Conservation (phyloP, 2,797 vertebrate species). For the Xiphophorus birchmanni region DNA sequence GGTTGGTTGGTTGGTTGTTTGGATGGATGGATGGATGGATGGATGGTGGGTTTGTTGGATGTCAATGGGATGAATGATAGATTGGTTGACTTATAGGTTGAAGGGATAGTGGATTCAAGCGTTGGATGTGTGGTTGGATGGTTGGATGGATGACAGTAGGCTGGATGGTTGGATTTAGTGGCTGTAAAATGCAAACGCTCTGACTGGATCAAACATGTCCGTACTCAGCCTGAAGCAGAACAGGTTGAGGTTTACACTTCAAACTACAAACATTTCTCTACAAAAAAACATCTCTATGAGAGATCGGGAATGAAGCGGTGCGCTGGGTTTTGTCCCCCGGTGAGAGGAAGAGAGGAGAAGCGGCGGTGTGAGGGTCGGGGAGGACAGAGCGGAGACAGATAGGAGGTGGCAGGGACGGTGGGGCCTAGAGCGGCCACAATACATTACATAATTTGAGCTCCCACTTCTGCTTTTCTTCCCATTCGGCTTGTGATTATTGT, state of each 20-base stretch:
- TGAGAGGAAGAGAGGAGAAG: constrained; percentile 6
- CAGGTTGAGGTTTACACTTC: neutral
- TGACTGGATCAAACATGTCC: neutral
- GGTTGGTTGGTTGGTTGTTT: too few relatives aligned
- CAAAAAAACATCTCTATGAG: constrained; percentile 37
- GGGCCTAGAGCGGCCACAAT: constrained; percentile 37
- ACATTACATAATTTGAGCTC: constrained; percentile 66
- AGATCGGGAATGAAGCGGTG: constrained; percentile 8
- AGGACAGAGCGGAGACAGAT: constrained; percentile 23
- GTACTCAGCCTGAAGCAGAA: neutral
- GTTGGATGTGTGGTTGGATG: neutral
- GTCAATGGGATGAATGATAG: neutral
- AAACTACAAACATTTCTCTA: constrained; percentile 30
- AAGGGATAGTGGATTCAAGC: neutral
- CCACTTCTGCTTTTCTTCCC: constrained; percentile 49
- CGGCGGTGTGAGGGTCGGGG: neutral
- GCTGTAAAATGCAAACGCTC: neutral
- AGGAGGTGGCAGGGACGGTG: constrained; percentile 51
- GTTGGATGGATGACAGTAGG: neutral
- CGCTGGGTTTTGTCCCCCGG: constrained; percentile 35
- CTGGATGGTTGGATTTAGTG: neutral
- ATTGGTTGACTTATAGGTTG: neutral
- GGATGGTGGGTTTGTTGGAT: too few relatives aligned
- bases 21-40: too few relatives aligned
- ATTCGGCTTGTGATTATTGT: constrained; percentile 65